These are phyloP conservation scores for Mastacembelus armatus DNA, from an alignment of 2,797 vertebrate species.

Conservation along the genomic window DNA sequence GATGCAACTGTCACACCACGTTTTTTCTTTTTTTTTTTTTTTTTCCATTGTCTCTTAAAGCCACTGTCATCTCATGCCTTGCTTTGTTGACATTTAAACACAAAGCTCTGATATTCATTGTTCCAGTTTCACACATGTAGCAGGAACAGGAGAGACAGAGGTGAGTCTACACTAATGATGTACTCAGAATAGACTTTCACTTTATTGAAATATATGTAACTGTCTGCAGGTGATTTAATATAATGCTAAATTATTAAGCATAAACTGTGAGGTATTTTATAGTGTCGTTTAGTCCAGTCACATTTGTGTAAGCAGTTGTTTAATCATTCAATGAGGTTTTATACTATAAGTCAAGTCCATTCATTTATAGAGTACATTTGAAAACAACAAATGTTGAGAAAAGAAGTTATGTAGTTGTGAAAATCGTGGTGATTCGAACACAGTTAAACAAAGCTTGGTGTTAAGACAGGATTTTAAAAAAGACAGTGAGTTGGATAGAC, in stretches of 20 bases:
- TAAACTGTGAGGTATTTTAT: rapidly evolving
- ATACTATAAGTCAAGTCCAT: neutral
- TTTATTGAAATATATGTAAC: neutral
- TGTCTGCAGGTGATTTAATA: neutral
- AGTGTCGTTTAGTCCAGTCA: neutral
- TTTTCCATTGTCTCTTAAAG: constrained; percentile 3
- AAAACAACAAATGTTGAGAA: neutral
- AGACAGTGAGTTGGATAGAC: too few relatives aligned
- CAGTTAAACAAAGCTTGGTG: neutral
- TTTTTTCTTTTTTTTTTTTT: too few relatives aligned
- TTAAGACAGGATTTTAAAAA: neutral
- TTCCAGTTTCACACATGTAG: constrained; percentile 23
- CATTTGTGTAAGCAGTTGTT: neutral
- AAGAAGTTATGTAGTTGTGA: neutral
- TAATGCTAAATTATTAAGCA: neutral
- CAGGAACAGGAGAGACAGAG: constrained; percentile 22
- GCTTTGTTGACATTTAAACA: neutral
- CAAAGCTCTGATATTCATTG: neutral
- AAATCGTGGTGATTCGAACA: neutral
- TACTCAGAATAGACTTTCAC: constrained; percentile 1
- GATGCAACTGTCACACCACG: constrained; percentile 29
- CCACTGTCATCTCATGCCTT: constrained; percentile 42
- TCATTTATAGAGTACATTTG: neutral
- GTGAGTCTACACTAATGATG: constrained; percentile 32
- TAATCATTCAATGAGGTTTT: neutral